Evolutionary conservation across 2,888 invertebrate genomes (phyloP).

Genomic region (Brachylomia viminalis): DNA sequence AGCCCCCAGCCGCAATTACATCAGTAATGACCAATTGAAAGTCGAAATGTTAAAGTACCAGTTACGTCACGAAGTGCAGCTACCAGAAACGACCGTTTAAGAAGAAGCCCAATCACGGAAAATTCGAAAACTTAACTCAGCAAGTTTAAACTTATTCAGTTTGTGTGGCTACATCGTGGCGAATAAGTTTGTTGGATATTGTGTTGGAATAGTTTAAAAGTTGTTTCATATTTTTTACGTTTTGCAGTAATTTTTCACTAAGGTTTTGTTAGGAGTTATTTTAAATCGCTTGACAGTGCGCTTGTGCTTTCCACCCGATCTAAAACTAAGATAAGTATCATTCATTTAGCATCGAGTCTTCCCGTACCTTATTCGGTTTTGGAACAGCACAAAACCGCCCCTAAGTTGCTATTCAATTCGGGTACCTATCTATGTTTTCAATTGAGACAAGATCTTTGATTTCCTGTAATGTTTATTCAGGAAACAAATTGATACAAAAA

Average conservation of each 20-base stretch:
- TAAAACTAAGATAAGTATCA: background rate
- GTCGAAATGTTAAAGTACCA: slow-evolving; percentile 53
- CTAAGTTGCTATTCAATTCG: background rate
- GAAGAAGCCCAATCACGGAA: slow-evolving; percentile 47
- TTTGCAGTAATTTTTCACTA: background rate
- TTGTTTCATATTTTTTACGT: background rate
- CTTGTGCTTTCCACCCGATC: background rate
- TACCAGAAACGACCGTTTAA: slow-evolving; percentile 44
- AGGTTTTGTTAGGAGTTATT: background rate
- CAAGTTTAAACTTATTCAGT: slow-evolving; percentile 47
- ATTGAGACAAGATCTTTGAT: background rate
- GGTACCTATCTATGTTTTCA: too few species aligned
- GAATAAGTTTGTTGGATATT: slow-evolving; percentile 9
- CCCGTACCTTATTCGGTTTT: background rate
- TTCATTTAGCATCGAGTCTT: background rate
- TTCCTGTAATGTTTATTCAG: background rate
- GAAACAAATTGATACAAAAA: background rate
- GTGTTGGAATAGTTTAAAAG: slow-evolving; percentile 22
- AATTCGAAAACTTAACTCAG: slow-evolving; percentile 46
- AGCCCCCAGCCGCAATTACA: slow-evolving; percentile 43
- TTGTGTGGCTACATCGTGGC: slow-evolving; percentile 32
- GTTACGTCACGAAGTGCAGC: slow-evolving; percentile 42
- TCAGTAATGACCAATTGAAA: slow-evolving; percentile 61
- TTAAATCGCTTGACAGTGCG: background rate
- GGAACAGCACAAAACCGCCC: background rate